A percentile compares a stretch with the other conserved stretches of the same genome.
Evolutionary conservation across 53 echinoderm and acorn worm genomes (phyloP).

Genomic region (Patiria pectinifera): DNA sequence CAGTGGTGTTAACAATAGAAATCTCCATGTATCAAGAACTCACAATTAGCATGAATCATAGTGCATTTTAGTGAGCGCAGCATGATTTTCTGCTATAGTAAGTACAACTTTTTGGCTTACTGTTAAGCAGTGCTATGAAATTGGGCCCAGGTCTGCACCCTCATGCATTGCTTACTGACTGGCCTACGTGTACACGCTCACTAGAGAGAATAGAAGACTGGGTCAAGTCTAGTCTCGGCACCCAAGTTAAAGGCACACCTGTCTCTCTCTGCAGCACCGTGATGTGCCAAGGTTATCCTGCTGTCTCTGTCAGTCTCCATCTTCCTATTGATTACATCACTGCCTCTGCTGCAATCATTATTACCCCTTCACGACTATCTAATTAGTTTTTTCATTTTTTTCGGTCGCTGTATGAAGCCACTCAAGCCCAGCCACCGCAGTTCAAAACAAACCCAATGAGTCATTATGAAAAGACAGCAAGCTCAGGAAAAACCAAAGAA

Average conservation of each 20-base stretch:
- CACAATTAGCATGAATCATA: too few species aligned
- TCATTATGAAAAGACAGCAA: too few species aligned
- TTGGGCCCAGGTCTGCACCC: too few species aligned
- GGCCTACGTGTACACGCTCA: background rate
- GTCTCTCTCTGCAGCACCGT: background rate
- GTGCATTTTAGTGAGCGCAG: too few species aligned
- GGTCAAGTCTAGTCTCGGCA: constrained; percentile 2
- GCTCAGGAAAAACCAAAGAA: too few species aligned
- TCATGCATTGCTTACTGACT: background rate
- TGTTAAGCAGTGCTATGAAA: too few species aligned
- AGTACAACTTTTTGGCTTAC: too few species aligned
- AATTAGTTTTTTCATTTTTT: background rate
- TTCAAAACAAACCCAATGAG: too few species aligned
- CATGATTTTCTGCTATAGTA: too few species aligned
- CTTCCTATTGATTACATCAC: background rate
- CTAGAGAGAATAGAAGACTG: background rate
- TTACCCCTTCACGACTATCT: background rate
- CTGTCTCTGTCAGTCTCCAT: background rate
- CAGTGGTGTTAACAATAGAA: too few species aligned
- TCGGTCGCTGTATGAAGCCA: background rate
- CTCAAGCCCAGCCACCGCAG: background rate
- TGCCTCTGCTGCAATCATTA: background rate
- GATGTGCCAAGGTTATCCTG: background rate
- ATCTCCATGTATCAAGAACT: too few species aligned
- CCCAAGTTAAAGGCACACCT: background rate